These are phyloP conservation scores for Apamea anceps DNA, from an alignment of 2,888 invertebrate genomes.

Conservation along the genomic window DNA sequence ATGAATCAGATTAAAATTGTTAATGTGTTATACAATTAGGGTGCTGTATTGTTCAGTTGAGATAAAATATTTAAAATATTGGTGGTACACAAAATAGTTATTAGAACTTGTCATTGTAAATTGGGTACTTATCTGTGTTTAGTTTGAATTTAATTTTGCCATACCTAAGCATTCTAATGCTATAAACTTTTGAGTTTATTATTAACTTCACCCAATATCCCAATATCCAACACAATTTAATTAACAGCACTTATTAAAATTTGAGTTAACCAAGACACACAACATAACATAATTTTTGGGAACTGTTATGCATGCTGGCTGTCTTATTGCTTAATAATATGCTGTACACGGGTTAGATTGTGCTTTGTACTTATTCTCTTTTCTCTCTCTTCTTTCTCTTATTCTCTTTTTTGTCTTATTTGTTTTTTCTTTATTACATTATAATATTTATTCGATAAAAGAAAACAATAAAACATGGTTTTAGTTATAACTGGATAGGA, in stretches of 20 bases:
- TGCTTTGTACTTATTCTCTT: not conserved
- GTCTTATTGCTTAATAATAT: conserved; percentile 15
- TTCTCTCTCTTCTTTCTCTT: no score
- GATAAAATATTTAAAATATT: conserved; percentile 45
- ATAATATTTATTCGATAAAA: not conserved
- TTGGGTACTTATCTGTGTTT: conserved; percentile 20
- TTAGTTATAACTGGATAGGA: not conserved
- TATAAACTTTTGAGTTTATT: conserved; percentile 12
- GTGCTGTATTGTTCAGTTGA: conserved; percentile 6
- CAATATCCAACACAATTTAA: conserved; percentile 32
- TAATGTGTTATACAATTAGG: not conserved
- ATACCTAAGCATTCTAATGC: conserved; percentile 85
- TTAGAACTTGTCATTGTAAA: conserved; percentile 11
- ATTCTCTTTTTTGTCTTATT: no score
- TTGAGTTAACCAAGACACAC: not conserved
- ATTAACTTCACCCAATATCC: conserved; percentile 35
- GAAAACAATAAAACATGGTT: not conserved
- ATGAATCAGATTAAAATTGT: not conserved
- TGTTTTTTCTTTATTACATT: conserved; percentile 1
- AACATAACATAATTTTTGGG: conserved; percentile 14
- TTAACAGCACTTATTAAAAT: conserved; percentile 19
- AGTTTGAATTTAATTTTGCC: conserved; percentile 71
- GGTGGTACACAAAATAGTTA: conserved; percentile 60
- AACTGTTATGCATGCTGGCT: conserved; percentile 19
- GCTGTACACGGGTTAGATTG: conserved; percentile 1